These are phyloP conservation scores for Octodon degus DNA, from an alignment of 2,113 vertebrate genomes.

Conservation along the genomic window DNA sequence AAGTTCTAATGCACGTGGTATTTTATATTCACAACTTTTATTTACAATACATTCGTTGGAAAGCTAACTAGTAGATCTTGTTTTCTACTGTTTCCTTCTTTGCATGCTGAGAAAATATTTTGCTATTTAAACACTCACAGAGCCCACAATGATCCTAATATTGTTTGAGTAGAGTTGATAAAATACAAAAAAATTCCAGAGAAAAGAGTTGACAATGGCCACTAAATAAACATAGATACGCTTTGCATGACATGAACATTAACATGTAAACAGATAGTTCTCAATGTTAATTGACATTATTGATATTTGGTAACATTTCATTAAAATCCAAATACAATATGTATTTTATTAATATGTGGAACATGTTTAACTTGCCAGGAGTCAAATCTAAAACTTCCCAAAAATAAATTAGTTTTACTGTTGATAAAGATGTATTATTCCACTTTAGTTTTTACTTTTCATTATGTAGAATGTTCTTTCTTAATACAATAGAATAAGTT, in stretches of 20 bases:
- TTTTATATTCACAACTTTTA: not conserved
- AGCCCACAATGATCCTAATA: not conserved
- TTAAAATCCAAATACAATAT: conserved; percentile 11
- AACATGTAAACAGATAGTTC: not conserved
- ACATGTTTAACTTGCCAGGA: not conserved
- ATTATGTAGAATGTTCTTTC: not conserved
- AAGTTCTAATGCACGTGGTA: not conserved
- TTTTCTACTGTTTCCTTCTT: not conserved
- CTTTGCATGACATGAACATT: not conserved
- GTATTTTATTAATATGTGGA: not conserved
- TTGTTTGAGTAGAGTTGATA: not conserved
- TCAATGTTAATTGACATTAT: not conserved
- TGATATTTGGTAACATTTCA: not conserved
- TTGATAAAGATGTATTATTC: not conserved
- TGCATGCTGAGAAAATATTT: not conserved
- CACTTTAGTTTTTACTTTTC: not conserved
- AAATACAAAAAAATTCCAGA: not conserved
- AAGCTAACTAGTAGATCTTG: not conserved
- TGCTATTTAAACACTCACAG: not conserved
- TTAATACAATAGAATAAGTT: not conserved
- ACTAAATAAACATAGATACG: not conserved
- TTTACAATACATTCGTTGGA: not conserved
- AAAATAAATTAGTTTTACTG: not conserved
- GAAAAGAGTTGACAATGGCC: not conserved
- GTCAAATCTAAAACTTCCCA: not conserved